These are phyloP conservation scores for Myiotriccus ornatus DNA, from an alignment of 2,797 vertebrate genomes.

Conservation along the genomic window DNA sequence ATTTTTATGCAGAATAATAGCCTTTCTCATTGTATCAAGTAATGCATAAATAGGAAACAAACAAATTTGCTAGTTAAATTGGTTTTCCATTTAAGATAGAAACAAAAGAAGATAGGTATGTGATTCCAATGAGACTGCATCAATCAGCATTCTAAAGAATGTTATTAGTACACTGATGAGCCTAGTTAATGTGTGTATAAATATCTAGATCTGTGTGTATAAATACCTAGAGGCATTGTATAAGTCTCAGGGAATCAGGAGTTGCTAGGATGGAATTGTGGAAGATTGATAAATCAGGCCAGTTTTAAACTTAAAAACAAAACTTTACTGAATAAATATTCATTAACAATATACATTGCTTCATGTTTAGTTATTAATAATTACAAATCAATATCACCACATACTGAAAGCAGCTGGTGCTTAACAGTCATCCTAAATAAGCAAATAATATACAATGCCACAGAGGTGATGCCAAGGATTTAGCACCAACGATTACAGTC, in stretches of 20 bases:
- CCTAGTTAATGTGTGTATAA: background rate
- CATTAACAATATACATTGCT: background rate
- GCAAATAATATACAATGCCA: background rate
- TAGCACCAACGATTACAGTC: background rate
- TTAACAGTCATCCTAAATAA: background rate
- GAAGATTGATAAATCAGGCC: background rate
- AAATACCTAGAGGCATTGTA: background rate
- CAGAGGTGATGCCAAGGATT: background rate
- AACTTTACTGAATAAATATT: conserved; percentile 45
- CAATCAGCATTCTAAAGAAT: background rate
- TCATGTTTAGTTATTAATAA: background rate
- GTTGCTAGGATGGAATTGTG: rapidly evolving
- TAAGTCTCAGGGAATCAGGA: background rate
- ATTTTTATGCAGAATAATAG: background rate
- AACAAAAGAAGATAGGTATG: background rate
- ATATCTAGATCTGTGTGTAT: background rate
- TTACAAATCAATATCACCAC: background rate
- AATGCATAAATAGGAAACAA: background rate
- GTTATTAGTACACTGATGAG: background rate
- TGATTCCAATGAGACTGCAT: background rate
- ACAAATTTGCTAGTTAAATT: background rate
- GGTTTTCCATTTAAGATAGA: background rate
- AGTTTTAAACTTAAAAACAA: conserved; percentile 17
- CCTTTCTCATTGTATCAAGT: background rate
- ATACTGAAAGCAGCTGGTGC: background rate